These are phyloP conservation scores for Callithrix jacchus DNA, from an alignment of 2,113 vertebrate genomes.

Conservation along the genomic window DNA sequence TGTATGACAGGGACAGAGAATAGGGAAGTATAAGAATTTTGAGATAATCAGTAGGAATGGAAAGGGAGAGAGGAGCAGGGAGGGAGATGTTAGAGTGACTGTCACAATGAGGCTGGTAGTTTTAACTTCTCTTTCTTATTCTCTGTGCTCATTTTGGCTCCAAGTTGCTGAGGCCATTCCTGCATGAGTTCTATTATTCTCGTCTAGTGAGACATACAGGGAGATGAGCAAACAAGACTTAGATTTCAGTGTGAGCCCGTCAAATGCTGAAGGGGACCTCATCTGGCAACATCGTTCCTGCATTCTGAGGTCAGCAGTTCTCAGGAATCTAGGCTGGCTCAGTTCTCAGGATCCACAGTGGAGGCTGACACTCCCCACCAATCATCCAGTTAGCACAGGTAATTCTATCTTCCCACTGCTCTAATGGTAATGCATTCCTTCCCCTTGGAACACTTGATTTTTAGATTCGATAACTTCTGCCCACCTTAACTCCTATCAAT, in stretches of 20 bases:
- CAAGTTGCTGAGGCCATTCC: not conserved
- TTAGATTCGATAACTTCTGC: constrained; percentile 82
- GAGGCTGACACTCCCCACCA: constrained; percentile 55
- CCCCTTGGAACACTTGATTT: constrained; percentile 71
- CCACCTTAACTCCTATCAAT: constrained; percentile 84
- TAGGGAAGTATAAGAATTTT: not conserved
- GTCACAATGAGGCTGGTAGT: not conserved
- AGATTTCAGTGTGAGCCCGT: not conserved
- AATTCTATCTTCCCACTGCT: constrained; percentile 79
- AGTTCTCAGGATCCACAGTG: not conserved
- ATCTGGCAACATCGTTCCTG: not conserved
- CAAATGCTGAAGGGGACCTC: not conserved
- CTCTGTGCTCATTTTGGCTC: not conserved
- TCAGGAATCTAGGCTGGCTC: not conserved
- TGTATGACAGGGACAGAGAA: not conserved
- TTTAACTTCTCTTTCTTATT: not conserved
- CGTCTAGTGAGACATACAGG: not conserved
- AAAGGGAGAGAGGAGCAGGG: not conserved
- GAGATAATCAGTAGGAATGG: not conserved
- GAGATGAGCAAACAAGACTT: not conserved
- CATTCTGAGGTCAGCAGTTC: not conserved
- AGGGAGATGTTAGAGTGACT: not conserved
- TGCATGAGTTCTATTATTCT: not conserved
- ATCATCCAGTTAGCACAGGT: constrained; percentile 48
- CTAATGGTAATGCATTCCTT: constrained; percentile 79